phyloP scores from a whole-genome alignment of 53 echinoderm and acorn worm genomes.

The Glandiceps talaboti region DNA sequence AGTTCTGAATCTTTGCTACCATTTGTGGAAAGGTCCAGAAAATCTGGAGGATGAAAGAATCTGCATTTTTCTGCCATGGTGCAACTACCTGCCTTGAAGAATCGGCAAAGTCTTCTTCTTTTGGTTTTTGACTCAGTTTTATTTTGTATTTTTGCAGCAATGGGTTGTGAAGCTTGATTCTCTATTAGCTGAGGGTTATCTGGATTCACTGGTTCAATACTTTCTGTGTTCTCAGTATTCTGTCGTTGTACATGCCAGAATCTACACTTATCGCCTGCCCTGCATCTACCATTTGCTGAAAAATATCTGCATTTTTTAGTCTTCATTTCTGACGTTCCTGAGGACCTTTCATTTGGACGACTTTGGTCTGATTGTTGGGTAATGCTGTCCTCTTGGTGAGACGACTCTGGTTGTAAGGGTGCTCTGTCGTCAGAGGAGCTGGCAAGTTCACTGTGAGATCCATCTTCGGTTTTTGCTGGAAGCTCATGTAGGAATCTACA shows the following conservation, averaged over 20 bases:
- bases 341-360: background rate
- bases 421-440: background rate
- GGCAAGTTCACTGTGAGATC: background rate
- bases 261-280: constrained; percentile 27
- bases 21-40: background rate
- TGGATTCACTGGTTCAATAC: background rate
- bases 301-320: constrained; percentile 36
- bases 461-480: background rate
- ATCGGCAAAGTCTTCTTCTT: constrained; percentile 28
- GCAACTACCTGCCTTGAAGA: constrained; percentile 44
- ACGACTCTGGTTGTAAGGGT: background rate
- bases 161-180: background rate
- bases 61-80: constrained; percentile 26
- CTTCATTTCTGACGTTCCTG: constrained; percentile 19
- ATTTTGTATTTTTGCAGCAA: too few species aligned
- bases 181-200: too few species aligned
- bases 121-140: background rate
- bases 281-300: constrained; percentile 38
- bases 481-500: constrained; percentile 45
- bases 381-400: background rate
- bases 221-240: too few species aligned
- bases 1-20: background rate
- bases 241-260: background rate
- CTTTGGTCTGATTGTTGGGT: background rate
- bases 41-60: constrained; percentile 29